phyloP scores from a whole-genome alignment of 2,797 vertebrate genomes.

The Rhinichthys osculus region DNA sequence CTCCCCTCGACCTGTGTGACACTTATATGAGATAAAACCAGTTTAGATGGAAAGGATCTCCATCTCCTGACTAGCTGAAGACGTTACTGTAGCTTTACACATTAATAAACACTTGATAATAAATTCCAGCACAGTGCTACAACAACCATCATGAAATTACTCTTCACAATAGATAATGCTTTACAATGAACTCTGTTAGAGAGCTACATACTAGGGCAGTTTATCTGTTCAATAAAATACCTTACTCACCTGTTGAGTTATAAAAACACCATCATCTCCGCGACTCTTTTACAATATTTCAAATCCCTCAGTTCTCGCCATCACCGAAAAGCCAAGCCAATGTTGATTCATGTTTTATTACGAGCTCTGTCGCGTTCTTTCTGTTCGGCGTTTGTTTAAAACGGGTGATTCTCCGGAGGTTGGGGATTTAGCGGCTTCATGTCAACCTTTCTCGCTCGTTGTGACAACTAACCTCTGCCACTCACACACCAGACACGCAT shows the following conservation, averaged over 20 bases:
- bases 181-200: background rate
- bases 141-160: background rate
- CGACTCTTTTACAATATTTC: too few relatives aligned
- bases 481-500: background rate
- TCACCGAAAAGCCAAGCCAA: background rate
- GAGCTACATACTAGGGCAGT: too few relatives aligned
- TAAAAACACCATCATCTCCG: too few relatives aligned
- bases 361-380: background rate
- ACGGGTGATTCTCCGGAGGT: accelerated
- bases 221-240: background rate
- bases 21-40: background rate
- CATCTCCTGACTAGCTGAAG: too few relatives aligned
- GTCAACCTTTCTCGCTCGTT: background rate
- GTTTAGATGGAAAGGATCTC: background rate
- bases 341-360: background rate
- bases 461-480: background rate
- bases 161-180: background rate
- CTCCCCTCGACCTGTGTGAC: too few relatives aligned
- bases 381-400: background rate
- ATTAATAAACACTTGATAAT: background rate
- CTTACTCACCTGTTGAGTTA: background rate
- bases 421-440: background rate
- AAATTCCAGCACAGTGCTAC: background rate
- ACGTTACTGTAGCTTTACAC: too few relatives aligned
- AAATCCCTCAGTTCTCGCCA: too few relatives aligned